These are phyloP conservation scores for Microplitis manilae DNA, from an alignment of 2,888 invertebrate species.

Conservation along the genomic window DNA sequence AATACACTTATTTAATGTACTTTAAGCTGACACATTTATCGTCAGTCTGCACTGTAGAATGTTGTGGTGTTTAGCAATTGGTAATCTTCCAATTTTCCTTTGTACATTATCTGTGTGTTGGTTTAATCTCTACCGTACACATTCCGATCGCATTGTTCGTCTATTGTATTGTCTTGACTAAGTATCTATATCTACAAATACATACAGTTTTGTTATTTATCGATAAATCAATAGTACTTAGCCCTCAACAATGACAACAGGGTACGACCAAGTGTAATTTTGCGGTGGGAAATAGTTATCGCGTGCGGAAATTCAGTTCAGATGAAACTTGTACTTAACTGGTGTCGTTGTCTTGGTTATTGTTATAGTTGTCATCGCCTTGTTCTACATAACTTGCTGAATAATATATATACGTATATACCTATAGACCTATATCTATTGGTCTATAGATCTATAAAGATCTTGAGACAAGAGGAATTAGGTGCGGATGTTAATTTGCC, in stretches of 20 bases:
- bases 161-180: neutral
- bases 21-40: neutral
- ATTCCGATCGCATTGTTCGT: neutral
- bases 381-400: neutral
- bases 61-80: neutral
- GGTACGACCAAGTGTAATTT: neutral
- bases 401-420: too few relatives aligned
- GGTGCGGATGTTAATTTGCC: constrained; percentile 42
- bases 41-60: neutral
- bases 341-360: neutral
- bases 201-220: neutral
- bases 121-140: neutral
- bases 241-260: neutral
- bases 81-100: neutral
- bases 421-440: too few relatives aligned
- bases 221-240: neutral
- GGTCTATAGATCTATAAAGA: constrained; percentile 2
- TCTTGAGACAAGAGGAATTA: constrained; percentile 24
- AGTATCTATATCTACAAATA: neutral
- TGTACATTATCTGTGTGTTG: neutral
- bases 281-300: neutral
- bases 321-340: neutral
- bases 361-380: neutral
- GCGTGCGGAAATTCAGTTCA: neutral
- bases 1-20: neutral